Conservation (phyloP, 2,113 vertebrate species). For the Eidolon helvum region DNA sequence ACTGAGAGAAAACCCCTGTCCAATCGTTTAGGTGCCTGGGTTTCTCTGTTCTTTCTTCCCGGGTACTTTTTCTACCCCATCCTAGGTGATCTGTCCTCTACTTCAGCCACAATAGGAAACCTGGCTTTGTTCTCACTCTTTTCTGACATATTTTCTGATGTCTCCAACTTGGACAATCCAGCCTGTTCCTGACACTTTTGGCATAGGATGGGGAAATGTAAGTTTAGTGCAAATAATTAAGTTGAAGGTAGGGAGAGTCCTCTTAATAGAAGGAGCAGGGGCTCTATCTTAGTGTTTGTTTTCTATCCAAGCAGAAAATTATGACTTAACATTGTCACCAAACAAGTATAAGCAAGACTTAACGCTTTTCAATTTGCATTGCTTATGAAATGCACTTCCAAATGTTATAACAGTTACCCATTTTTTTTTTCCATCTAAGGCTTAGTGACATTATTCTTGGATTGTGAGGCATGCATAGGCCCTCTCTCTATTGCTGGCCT, state of each 20-base stretch:
- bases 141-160: background rate
- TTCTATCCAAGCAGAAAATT: background rate
- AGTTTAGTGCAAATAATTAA: background rate
- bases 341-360: background rate
- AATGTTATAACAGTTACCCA: background rate
- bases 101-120: background rate
- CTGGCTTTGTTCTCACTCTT: background rate
- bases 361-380: background rate
- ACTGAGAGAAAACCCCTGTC: background rate
- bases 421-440: background rate
- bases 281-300: background rate
- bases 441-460: background rate
- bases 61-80: background rate
- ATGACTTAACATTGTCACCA: background rate
- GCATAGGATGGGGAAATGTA: background rate
- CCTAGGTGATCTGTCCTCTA: background rate
- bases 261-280: background rate
- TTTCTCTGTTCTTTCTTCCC: background rate
- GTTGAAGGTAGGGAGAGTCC: rapidly evolving
- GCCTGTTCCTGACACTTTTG: background rate
- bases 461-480: background rate
- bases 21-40: background rate
- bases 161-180: background rate
- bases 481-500: background rate
- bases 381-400: background rate